These are phyloP conservation scores for Tragopan temminckii DNA, from an alignment of 2,797 vertebrate species.

Conservation along the genomic window DNA sequence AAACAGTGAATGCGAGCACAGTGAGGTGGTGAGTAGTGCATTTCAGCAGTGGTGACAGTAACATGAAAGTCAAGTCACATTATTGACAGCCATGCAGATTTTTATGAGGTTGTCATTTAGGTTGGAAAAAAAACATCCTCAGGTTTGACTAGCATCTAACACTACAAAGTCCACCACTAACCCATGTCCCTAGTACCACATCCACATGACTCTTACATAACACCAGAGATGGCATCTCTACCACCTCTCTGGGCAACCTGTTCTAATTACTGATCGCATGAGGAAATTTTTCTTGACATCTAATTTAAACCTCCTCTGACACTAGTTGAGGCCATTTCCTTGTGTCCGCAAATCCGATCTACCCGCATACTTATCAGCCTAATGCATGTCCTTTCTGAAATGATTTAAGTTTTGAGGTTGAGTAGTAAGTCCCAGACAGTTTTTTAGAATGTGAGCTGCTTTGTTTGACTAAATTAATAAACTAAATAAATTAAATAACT, in stretches of 20 bases:
- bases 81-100: neutral
- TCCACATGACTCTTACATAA: neutral
- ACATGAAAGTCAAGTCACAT: neutral
- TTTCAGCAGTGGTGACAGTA: neutral
- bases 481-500: slow-evolving; percentile 4
- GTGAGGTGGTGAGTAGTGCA: neutral
- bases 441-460: neutral
- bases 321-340: neutral
- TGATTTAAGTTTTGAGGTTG: neutral
- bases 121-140: neutral
- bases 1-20: neutral
- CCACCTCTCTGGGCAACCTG: neutral
- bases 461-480: slow-evolving; percentile 5
- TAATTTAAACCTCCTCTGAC: neutral
- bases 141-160: neutral
- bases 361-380: neutral
- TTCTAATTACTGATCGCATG: neutral
- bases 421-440: neutral
- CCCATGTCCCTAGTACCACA: neutral
- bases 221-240: neutral
- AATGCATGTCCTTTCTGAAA: neutral
- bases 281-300: neutral
- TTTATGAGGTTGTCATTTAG: neutral
- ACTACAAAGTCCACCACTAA: neutral
- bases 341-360: neutral